Conservation (phyloP, 2,113 vertebrate species). For the Micromys minutus region DNA sequence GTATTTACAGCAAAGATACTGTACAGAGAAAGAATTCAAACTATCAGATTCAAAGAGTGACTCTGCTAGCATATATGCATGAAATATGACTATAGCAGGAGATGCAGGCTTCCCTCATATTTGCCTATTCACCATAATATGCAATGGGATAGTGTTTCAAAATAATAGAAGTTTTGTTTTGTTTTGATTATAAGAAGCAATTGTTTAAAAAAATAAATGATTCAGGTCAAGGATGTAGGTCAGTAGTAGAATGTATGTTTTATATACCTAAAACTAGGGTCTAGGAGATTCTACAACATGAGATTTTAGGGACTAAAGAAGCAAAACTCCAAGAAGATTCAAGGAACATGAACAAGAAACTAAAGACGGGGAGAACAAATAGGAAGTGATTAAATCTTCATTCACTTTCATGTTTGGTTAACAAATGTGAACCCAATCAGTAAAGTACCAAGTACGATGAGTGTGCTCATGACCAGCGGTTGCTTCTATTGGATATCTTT, state of each 20-base stretch:
- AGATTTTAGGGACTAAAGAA: not conserved
- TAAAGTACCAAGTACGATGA: not conserved
- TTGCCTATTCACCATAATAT: not conserved
- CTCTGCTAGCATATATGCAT: not conserved
- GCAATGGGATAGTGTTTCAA: not conserved
- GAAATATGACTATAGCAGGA: not conserved
- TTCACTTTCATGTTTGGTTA: not conserved
- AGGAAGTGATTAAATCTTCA: not conserved
- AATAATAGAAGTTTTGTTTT: not conserved
- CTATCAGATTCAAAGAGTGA: not conserved
- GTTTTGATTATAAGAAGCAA: not conserved
- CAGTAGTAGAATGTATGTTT: not conserved
- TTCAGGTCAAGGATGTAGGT: not conserved
- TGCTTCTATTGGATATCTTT: not conserved
- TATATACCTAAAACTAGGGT: not conserved
- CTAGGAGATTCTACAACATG: not conserved
- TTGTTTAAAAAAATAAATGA: not conserved
- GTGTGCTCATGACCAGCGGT: not conserved
- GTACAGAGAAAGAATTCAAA: not conserved
- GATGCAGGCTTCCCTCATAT: not conserved
- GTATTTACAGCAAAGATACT: not conserved
- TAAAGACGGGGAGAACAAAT: not conserved
- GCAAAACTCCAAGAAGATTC: not conserved
- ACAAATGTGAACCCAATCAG: not conserved
- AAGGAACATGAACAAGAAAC: not conserved